Evolutionary conservation across 2,797 vertebrate species (phyloP).

Genomic region (Oceanodroma leucorhoa): DNA sequence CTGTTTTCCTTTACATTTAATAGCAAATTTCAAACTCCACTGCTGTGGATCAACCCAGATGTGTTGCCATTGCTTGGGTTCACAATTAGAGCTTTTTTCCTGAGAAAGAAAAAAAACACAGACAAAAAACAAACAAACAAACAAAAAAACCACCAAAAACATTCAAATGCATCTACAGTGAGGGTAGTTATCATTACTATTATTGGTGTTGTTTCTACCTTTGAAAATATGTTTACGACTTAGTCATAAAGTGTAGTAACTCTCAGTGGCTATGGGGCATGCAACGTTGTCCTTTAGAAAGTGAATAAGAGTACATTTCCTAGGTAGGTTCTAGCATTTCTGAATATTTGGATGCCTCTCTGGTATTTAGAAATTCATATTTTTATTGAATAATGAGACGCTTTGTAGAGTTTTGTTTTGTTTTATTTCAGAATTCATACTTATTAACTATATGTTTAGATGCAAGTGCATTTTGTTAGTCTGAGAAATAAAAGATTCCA

Average conservation of each 20-base stretch:
- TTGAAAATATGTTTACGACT: not conserved
- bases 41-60: not conserved
- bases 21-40: not conserved
- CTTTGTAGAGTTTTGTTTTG: not conserved
- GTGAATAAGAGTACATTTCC: not conserved
- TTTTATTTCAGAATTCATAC: not conserved
- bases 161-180: not conserved
- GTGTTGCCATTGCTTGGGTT: not conserved
- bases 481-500: not conserved
- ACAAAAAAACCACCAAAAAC: fast-evolving
- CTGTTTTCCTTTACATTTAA: not conserved
- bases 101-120: not conserved
- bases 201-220: not conserved
- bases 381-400: not conserved
- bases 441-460: not conserved
- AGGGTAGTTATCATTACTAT: not conserved
- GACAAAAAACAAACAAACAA: no score
- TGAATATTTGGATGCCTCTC: not conserved
- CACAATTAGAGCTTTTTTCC: not conserved
- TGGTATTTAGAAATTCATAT: not conserved
- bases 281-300: not conserved
- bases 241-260: not conserved
- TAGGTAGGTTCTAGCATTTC: not conserved
- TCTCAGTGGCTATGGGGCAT: not conserved
- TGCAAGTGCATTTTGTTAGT: not conserved